phyloP scores from a whole-genome alignment of 1,140 invertebrate species.

The Hydropsyche tenuis region DNA sequence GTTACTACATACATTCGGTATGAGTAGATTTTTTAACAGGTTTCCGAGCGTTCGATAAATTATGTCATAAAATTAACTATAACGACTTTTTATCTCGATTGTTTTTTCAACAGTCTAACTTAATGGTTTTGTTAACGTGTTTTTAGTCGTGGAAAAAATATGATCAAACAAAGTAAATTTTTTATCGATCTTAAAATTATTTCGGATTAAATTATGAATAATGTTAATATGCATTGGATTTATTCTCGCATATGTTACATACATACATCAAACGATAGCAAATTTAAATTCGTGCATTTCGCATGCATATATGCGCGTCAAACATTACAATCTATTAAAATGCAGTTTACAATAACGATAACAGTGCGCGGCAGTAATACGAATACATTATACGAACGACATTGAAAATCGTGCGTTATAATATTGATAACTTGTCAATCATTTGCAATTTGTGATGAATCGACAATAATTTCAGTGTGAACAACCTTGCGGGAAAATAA shows the following conservation, averaged over 20 bases:
- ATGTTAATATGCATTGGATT: too few relatives aligned
- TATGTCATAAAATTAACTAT: constrained; percentile 28
- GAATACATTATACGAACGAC: constrained; percentile 11
- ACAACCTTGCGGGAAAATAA: constrained; percentile 1
- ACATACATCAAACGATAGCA: neutral
- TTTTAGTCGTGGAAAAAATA: neutral
- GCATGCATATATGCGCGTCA: neutral
- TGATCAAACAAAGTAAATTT: neutral
- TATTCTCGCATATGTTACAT: neutral
- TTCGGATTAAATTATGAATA: too few relatives aligned
- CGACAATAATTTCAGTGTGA: constrained; percentile 21
- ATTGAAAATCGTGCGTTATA: neutral
- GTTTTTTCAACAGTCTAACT: neutral
- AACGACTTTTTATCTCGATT: neutral
- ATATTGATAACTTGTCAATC: constrained; percentile 12
- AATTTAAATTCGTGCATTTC: neutral
- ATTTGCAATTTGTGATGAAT: constrained; percentile 19
- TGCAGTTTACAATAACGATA: constrained; percentile 10
- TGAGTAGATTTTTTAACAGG: constrained; percentile 15
- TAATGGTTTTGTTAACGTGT: constrained; percentile 5
- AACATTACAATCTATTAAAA: constrained; percentile 10
- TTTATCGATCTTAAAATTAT: too few relatives aligned
- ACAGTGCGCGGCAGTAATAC: neutral
- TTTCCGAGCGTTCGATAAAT: constrained; percentile 11
- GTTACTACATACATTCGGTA: constrained; percentile 20